These are phyloP conservation scores for Thymelicus sylvestris DNA, from an alignment of 2,888 invertebrate species.

Conservation along the genomic window DNA sequence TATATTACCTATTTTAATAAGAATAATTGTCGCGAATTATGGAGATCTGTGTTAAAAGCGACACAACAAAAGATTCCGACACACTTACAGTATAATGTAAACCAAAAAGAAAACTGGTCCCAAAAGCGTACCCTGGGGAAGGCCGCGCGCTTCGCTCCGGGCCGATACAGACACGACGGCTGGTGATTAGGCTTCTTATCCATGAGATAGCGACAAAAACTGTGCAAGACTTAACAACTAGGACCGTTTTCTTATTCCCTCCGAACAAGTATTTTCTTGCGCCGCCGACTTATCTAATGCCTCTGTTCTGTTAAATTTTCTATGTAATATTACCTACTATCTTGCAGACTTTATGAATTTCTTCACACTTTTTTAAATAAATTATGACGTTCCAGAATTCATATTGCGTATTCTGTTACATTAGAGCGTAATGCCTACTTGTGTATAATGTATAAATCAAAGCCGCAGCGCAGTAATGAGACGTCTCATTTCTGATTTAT, in stretches of 20 bases:
- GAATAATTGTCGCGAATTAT: conserved; percentile 50
- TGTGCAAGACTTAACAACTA: conserved; percentile 85
- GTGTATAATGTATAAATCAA: conserved; percentile 55
- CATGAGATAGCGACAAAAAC: conserved; percentile 84
- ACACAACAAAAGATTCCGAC: conserved; percentile 81
- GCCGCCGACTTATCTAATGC: conserved; percentile 79
- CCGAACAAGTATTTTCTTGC: conserved; percentile 79
- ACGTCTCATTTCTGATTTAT: conserved; percentile 80
- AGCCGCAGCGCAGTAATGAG: conserved; percentile 67
- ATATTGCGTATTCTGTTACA: conserved; percentile 16
- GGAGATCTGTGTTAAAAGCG: conserved; percentile 74
- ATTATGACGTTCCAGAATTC: conserved; percentile 31
- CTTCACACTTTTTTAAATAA: conserved; percentile 43
- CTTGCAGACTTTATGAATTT: conserved; percentile 65
- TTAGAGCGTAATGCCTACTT: conserved; percentile 9
- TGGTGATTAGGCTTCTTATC: conserved; percentile 85
- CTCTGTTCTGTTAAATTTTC: conserved; percentile 74
- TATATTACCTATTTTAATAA: conserved; percentile 37
- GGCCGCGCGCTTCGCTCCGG: conserved; percentile 73
- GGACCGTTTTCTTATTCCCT: conserved; percentile 83
- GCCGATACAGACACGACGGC: conserved; percentile 83
- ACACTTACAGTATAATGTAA: conserved; percentile 83
- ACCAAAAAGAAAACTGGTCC: conserved; percentile 84
- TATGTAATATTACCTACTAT: conserved; percentile 70
- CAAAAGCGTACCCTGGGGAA: conserved; percentile 81